A percentile compares a stretch with the other conserved stretches of the same genome.
Evolutionary conservation across 2,888 invertebrate species (phyloP).

Genomic region (Piscicola geometra): DNA sequence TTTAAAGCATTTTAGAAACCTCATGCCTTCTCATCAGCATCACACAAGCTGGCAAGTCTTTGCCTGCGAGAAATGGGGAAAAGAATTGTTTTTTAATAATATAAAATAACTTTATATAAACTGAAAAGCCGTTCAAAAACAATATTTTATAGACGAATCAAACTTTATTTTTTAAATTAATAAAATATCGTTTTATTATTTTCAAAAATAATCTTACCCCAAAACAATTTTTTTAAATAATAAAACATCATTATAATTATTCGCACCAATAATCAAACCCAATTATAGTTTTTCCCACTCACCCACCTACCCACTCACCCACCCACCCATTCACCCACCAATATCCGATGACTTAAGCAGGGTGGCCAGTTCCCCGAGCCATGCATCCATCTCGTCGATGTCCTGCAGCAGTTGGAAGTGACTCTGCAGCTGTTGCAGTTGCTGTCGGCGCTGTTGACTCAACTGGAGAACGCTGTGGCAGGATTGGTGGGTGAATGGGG

Average conservation of each 20-base stretch:
- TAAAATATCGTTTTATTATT: too few relatives aligned
- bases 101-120: not conserved
- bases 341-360: conserved; percentile 87
- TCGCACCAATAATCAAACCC: too few relatives aligned
- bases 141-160: not conserved
- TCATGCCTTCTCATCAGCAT: conserved; percentile 89
- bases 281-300: too few relatives aligned
- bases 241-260: too few relatives aligned
- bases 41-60: conserved; percentile 82
- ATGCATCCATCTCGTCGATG: conserved; percentile 93
- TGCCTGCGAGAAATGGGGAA: conserved; percentile 58
- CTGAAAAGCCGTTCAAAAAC: not conserved
- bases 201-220: too few relatives aligned
- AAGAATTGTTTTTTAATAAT: not conserved
- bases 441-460: conserved; percentile 66
- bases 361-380: conserved; percentile 89
- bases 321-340: conserved; percentile 50
- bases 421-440: conserved; percentile 84
- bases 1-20: too few relatives aligned
- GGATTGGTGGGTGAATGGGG: not conserved
- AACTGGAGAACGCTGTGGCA: conserved; percentile 74
- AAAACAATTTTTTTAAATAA: too few relatives aligned
- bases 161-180: too few relatives aligned
- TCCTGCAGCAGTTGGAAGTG: conserved; percentile 93
- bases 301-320: too few relatives aligned